phyloP scores from a whole-genome alignment of 2,888 invertebrate species.

The Mimachlamys varia region DNA sequence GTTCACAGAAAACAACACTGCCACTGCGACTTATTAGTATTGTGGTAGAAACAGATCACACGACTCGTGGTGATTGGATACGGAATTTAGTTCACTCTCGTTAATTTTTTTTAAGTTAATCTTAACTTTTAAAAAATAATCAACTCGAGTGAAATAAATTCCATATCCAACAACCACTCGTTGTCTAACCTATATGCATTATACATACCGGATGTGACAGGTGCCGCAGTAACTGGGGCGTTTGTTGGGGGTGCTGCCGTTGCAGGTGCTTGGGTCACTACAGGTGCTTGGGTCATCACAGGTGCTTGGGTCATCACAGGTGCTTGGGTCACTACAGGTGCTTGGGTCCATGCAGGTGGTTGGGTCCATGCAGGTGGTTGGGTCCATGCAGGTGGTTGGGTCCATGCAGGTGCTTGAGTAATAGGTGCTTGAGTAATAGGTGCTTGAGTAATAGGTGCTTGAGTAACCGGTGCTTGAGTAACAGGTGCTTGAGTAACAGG shows the following conservation, averaged over 20 bases:
- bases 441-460: background rate
- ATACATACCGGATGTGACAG: background rate
- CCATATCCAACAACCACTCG: too few species aligned
- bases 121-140: too few species aligned
- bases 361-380: background rate
- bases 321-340: background rate
- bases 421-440: background rate
- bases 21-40: too few species aligned
- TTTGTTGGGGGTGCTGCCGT: background rate
- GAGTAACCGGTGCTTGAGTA: too few species aligned
- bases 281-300: background rate
- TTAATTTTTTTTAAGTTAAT: too few species aligned
- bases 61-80: too few species aligned
- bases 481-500: too few species aligned
- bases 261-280: background rate
- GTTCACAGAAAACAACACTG: too few species aligned
- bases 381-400: background rate
- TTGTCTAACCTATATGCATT: too few species aligned
- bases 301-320: background rate
- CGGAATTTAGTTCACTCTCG: too few species aligned
- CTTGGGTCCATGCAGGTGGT: background rate
- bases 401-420: background rate
- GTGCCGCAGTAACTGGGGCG: conserved; percentile 41
- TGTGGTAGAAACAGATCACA: too few species aligned
- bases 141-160: too few species aligned